These are phyloP conservation scores for Podabrus alpinus DNA, from an alignment of 2,888 invertebrate species.

Conservation along the genomic window DNA sequence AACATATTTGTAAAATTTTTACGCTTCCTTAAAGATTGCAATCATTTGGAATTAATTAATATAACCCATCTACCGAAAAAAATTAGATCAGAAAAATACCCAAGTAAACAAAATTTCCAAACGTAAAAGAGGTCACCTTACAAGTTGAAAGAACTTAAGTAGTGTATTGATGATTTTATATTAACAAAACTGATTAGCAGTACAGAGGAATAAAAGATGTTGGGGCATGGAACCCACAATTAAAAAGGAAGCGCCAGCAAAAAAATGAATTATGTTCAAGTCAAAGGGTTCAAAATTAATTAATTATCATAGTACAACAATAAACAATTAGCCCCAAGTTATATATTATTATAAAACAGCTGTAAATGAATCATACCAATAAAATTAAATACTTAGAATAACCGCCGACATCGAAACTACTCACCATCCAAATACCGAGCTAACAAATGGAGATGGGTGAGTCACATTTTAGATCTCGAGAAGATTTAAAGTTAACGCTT, in stretches of 20 bases:
- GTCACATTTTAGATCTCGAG: conserved; percentile 9
- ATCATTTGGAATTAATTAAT: not conserved
- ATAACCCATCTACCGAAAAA: not conserved
- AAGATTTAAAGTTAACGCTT: conserved; percentile 3
- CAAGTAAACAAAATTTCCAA: not conserved
- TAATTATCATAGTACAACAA: not conserved
- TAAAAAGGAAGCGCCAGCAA: not conserved
- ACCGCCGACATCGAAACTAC: conserved; percentile 16
- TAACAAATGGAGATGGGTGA: conserved; percentile 6
- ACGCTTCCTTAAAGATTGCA: not conserved
- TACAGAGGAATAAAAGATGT: not conserved
- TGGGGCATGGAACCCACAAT: not conserved
- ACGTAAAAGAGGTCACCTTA: not conserved
- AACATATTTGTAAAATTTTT: not conserved
- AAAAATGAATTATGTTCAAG: not conserved
- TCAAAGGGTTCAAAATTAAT: not conserved
- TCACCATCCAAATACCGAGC: conserved; percentile 15
- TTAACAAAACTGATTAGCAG: not conserved
- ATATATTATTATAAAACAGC: conserved; percentile 15
- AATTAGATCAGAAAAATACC: not conserved
- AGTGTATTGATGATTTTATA: not conserved
- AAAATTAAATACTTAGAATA: conserved; percentile 13
- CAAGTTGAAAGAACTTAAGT: not conserved
- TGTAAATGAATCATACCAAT: conserved; percentile 17
- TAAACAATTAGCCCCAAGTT: not conserved